Base-by-base conservation (phyloP, 2,797 vertebrate genomes). In the Galagoides demidoff region DNA sequence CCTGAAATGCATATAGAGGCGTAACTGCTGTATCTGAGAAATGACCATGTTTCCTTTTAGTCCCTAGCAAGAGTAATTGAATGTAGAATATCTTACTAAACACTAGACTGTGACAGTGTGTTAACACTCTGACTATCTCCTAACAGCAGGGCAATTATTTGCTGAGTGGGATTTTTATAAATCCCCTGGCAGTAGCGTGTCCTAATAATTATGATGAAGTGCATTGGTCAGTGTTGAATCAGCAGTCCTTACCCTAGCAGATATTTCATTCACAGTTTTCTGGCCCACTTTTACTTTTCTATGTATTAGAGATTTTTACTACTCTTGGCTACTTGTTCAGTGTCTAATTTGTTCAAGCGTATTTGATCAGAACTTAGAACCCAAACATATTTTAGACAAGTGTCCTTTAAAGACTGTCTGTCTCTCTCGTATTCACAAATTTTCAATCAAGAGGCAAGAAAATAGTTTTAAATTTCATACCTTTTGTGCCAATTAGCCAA, bases 161-260 rank as follows among this genome's bases (percentile, higher is more conserved):
- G 99, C 99, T 99, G 99, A 99, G 99, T 99, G 98, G 98, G 98
- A 98, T 98, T 98, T 99, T 99, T 99, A 98, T 98, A 99, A 99
- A 98, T 99, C 99, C 99, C 99, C 98, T 98, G 99, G 99, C 99
- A 98, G 98, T 97, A 95, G 98, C 98, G 92, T 98, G 98, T 98
- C 98, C 98, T 99, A 98, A 99, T 99, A 99, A 99, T 99, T 99
- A 99, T 99, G 99, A 99, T 99, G 99, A 99, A 99, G 99, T 98
- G 98, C 98, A 98, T 94, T 99, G 99, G 99, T 99, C 99, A 98
- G 98, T 99, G 99, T 99, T 99, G 99, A 99, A 99, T 99, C 99
- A 99, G 99, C 99, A 99, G 98, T 98, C 98, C 97, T 95, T 79
- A 97, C 95, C 97, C 96, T 94, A 89, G 97, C 98, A 98, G 98